Evolutionary conservation across 1,140 invertebrate species (phyloP).

Genomic region (Panulirus ornatus): DNA sequence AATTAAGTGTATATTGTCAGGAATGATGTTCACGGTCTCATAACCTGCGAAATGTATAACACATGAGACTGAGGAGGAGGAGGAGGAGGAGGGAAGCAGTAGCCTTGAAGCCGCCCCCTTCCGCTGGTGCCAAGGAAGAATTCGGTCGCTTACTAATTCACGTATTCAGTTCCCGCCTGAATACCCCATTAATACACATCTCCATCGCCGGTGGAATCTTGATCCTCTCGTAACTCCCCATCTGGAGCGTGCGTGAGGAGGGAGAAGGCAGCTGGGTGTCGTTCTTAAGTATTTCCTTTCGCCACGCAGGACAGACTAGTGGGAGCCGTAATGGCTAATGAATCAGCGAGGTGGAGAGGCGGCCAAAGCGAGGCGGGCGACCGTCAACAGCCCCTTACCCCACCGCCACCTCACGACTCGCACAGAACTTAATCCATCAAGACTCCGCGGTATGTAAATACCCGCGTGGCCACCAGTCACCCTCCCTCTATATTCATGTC

Average conservation of each 20-base stretch:
- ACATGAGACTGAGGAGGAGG: no score
- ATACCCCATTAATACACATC: background rate
- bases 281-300: background rate
- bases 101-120: no score
- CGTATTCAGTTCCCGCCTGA: background rate
- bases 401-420: background rate
- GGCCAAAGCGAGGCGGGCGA: no score
- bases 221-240: background rate
- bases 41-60: no score
- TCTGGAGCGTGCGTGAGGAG: background rate
- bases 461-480: background rate
- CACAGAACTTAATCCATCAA: background rate
- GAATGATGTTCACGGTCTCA: no score
- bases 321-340: no score
- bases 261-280: background rate
- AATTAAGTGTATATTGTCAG: no score
- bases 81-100: no score
- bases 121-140: background rate
- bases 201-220: background rate
- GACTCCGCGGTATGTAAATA: background rate
- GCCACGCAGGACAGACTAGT: no score
- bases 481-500: background rate
- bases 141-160: background rate
- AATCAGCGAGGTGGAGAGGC: no score
- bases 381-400: background rate